Percentiles rank a stretch among this genome's conserved stretches.
Evolutionary conservation across 2,888 invertebrate genomes (phyloP).

Genomic region (Acleris cristana): DNA sequence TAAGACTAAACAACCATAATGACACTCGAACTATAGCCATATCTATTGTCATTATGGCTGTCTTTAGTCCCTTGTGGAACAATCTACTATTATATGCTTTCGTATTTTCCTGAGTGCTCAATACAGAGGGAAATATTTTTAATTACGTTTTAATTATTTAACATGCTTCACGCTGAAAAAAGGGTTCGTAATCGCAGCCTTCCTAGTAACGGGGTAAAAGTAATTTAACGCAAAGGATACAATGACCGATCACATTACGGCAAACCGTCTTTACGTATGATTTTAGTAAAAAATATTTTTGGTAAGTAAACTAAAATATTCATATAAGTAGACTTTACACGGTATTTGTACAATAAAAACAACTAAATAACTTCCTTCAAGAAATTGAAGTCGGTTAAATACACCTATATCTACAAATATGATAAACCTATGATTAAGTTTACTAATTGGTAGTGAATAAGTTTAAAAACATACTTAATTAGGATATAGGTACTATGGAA

Average conservation of each 20-base stretch:
- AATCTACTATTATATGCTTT: no score
- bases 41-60: no score
- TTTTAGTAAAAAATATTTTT: background rate
- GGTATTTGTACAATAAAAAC: slow-evolving; percentile 4
- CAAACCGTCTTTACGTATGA: slow-evolving; percentile 1
- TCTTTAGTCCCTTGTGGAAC: no score
- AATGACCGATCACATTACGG: background rate
- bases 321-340: background rate
- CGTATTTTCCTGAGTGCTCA: no score
- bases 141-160: no score
- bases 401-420: no score
- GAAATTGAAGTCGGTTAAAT: no score
- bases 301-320: slow-evolving; percentile 2
- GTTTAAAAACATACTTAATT: background rate
- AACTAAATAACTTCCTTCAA: background rate
- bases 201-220: background rate
- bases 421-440: background rate
- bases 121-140: no score
- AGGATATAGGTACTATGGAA: slow-evolving; percentile 11
- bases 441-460: slow-evolving; percentile 6
- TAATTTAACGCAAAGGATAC: background rate
- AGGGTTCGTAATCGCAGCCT: background rate
- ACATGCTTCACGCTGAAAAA: no score
- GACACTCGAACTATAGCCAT: no score
- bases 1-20: no score